A percentile compares a stretch with the other conserved stretches of the same genome.
Evolutionary conservation across 53 echinoderm and acorn worm species (phyloP).

Genomic region (Hippasteria phrygiana): DNA sequence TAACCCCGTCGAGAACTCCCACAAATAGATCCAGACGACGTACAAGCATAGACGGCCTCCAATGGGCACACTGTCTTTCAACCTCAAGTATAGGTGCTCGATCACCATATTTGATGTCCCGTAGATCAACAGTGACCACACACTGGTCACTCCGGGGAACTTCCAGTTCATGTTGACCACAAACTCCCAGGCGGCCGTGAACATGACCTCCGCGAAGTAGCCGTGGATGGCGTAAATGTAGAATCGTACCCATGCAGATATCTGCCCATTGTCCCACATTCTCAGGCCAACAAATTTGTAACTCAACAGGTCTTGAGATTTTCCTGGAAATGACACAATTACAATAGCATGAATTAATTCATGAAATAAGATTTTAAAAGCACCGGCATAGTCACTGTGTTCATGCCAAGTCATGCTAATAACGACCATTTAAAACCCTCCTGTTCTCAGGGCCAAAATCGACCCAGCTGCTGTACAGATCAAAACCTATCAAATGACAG

Average conservation of each 20-base stretch:
- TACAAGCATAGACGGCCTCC: slow-evolving; percentile 77
- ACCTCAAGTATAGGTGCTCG: slow-evolving; percentile 75
- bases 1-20: slow-evolving; percentile 96
- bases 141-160: slow-evolving; percentile 94
- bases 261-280: slow-evolving; percentile 84
- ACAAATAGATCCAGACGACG: slow-evolving; percentile 88
- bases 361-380: no score
- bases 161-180: slow-evolving; percentile 95
- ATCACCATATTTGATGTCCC: slow-evolving; percentile 86
- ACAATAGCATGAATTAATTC: no score
- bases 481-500: no score
- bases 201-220: slow-evolving; percentile 97
- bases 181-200: slow-evolving; percentile 99
- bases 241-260: slow-evolving; percentile 88
- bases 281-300: no score
- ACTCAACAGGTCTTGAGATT: no score
- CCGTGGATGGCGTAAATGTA: slow-evolving; percentile 99
- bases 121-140: slow-evolving; percentile 97
- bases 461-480: no score
- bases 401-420: no score
- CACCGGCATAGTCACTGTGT: no score
- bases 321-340: no score
- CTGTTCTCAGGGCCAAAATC: no score
- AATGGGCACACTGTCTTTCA: slow-evolving; percentile 77
- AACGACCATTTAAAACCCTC: no score